Conservation (phyloP, 2,113 vertebrate species). For the Halichoeres trimaculatus region DNA sequence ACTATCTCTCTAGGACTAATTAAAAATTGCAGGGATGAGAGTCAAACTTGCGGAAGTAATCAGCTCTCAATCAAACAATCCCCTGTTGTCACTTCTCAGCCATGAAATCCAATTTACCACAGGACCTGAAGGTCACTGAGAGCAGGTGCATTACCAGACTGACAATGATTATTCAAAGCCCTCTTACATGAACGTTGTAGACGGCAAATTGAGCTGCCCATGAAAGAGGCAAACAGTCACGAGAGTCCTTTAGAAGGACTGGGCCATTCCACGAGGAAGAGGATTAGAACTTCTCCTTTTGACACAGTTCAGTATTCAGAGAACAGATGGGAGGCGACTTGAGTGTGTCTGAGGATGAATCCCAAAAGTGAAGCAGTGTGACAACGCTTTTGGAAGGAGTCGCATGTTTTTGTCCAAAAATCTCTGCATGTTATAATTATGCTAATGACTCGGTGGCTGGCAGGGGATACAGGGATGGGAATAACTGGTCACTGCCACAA, state of each 20-base stretch:
- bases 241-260: conserved; percentile 44
- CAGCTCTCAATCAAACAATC: conserved; percentile 21
- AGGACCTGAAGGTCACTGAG: conserved; percentile 6
- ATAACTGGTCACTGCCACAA: conserved; percentile 47
- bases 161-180: conserved; percentile 20
- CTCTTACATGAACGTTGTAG: conserved; percentile 3
- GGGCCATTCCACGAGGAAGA: conserved; percentile 42
- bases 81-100: conserved; percentile 7
- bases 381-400: conserved; percentile 56
- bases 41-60: background rate
- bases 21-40: background rate
- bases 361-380: conserved; percentile 50
- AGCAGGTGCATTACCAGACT: conserved; percentile 16
- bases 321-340: conserved; percentile 68
- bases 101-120: conserved; percentile 36
- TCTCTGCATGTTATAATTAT: conserved; percentile 62
- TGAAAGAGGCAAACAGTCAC: conserved; percentile 37
- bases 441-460: conserved; percentile 55
- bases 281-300: conserved; percentile 40
- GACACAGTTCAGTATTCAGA: conserved; percentile 54
- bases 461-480: conserved; percentile 28
- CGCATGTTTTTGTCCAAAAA: conserved; percentile 50
- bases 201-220: conserved; percentile 3
- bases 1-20: background rate
- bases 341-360: conserved; percentile 58